Evolutionary conservation across 2,888 invertebrate genomes (phyloP).

Genomic region (Drosophila ezoana): DNA sequence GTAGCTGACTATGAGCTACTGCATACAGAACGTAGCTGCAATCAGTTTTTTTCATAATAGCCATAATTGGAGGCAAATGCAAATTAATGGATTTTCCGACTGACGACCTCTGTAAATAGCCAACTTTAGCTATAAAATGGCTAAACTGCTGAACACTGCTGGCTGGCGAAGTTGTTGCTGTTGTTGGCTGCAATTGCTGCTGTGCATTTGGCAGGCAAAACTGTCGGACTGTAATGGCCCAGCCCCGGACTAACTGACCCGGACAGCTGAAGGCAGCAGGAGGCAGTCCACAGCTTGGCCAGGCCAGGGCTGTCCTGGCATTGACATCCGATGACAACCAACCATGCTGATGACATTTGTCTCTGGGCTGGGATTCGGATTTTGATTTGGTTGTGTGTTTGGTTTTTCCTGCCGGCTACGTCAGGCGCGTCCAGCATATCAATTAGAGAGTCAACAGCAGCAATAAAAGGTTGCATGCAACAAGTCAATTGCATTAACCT

Average conservation of each 20-base stretch:
- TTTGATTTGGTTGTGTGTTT: constrained; percentile 4
- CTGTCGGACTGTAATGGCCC: constrained; percentile 42
- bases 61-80: too few species aligned
- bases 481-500: neutral
- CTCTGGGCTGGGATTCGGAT: constrained; percentile 14
- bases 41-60: too few species aligned
- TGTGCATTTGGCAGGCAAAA: constrained; percentile 54
- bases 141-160: too few species aligned
- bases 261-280: neutral
- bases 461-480: neutral
- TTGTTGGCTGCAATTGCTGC: constrained; percentile 25
- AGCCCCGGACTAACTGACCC: constrained; percentile 7
- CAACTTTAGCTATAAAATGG: too few species aligned
- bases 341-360: constrained; percentile 59
- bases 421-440: constrained; percentile 6
- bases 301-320: constrained; percentile 17
- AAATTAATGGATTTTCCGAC: too few species aligned
- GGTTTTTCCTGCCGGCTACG: neutral
- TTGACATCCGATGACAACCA: constrained; percentile 59
- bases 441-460: constrained; percentile 28
- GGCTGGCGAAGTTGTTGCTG: constrained; percentile 4
- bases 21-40: too few species aligned
- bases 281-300: constrained; percentile 6
- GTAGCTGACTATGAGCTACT: too few species aligned
- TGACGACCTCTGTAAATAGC: too few species aligned